Base-by-base conservation (phyloP, 2,888 invertebrate species). In the Pinctada fucata region DNA sequence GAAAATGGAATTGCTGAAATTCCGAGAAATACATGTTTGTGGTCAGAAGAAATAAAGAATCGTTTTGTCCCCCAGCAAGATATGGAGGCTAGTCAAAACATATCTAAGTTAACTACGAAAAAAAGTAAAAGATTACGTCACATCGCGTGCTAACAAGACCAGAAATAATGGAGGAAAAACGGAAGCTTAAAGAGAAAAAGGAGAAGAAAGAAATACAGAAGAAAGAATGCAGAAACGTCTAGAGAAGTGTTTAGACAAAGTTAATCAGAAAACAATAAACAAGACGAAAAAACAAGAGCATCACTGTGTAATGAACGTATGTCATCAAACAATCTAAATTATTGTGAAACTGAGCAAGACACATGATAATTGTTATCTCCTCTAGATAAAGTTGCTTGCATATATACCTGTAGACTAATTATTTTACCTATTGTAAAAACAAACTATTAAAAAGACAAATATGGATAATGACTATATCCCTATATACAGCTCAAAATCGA, bases 61-160 rank as follows among this genome's bases (percentile, higher is more conserved):
- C 13, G 58, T 58, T 58, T 13, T 58, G 6, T 10, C 58, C 58
- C 13, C 58, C 58, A 58, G 58, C 58, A 10, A 6, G 8, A 58
- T 10, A 58, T 10, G 31, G 31, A 31, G 31, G 13, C 6, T 10
- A 58, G 13, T 10, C 65, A 58, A 58, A 58, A 6, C 58, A 13
- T 10, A 0, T 10, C 58, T 13, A 58, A 58, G 13, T 13, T 3
- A 52, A 50, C 16, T 2, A 10, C 16, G 8, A 58, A 58, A 58
- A 58, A 13, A 58, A 58, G 31, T 63, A 50, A 47, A 72, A 64
- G 63, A 69, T 74, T 13, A 78, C 74, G 64, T 47, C 64, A 47
- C 78, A 78, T 16, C 58, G 74, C 69, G 8, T 78, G 47, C 70
- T 78, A n/a, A 75, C 79, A 68, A 58, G 50, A 3, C 65, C 69